Base-by-base conservation (phyloP, 2,888 invertebrate species). In the Portevinia maculata region DNA sequence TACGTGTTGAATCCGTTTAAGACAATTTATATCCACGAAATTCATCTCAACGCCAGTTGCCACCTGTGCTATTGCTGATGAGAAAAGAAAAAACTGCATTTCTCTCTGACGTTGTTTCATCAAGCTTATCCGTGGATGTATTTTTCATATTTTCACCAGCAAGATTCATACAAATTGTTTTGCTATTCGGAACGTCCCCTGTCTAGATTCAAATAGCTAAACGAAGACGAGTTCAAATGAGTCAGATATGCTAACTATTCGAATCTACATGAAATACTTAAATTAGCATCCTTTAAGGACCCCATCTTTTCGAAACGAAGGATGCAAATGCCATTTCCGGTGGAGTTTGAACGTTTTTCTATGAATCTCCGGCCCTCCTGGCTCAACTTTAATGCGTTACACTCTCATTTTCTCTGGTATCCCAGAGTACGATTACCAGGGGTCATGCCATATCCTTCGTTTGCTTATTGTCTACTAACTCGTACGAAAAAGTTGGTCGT, bases 401-500 rank as follows among this genome's bases (percentile, higher is more conserved):
- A 46, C 32, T 62, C 46, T 48, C 11, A 4, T 46, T 11, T 11
- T 19, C 6, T 2, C n/a, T 17, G 11, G 1, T 34, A 11, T 44
- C 2, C 3, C 3, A 4, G 1, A 0, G 6, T 15, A 39, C 19
- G 7, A 52, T 1, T 15, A n/a, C 8, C 17, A 7, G 13, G 37
- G 24, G n/a, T 30, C 44, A 7, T 24, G 9, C 15, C 24, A 60
- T 53, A 53, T 46, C 39, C 32, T 67, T 74, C 62, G 34, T 67
- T 57, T 79, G 41, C 69, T 69, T 52, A 70, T 81, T 81, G 79
- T 81, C 79, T 75, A 75, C 70, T 75, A 81, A 75, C 75, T 75
- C 79, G 75, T 81, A 75, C 74, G 13, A 21, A 70, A 75, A 81
- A 81, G 62, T 81, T 81, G 59, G 75, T 81, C 79, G 74, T 74